Percentiles rank a stretch among this genome's conserved stretches.
Evolutionary conservation across 2,797 vertebrate species (phyloP).

Genomic region (Pseudochirops cupreus): DNA sequence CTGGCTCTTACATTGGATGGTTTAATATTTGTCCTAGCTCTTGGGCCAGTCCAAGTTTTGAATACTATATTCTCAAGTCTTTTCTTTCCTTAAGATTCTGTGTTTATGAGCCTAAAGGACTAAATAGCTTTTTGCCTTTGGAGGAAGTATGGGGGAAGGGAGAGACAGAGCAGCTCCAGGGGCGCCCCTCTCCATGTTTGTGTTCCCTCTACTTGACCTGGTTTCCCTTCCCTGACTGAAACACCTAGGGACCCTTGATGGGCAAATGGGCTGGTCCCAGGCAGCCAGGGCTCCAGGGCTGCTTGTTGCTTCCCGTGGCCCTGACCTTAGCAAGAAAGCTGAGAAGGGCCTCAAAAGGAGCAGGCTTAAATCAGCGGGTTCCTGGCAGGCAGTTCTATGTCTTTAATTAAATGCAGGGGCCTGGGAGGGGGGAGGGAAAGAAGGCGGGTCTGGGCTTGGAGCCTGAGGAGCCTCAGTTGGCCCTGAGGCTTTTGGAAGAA

Average conservation of each 20-base stretch:
- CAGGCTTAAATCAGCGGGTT: conserved; percentile 5
- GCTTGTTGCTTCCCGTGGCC: neutral
- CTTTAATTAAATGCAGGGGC: conserved; percentile 25
- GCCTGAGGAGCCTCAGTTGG: conserved; percentile 9
- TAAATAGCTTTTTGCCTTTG: neutral
- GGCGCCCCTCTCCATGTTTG: neutral
- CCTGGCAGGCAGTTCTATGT: neutral
- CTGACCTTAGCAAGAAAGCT: neutral
- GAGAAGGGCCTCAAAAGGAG: neutral
- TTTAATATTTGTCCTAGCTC: neutral
- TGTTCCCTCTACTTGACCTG: neutral
- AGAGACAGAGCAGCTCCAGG: neutral
- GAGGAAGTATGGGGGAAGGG: neutral
- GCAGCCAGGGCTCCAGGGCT: neutral
- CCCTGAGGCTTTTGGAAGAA: neutral
- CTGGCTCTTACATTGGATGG: neutral
- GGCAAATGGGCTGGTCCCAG: neutral
- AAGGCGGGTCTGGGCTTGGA: neutral
- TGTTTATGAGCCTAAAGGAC: neutral
- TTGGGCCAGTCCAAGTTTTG: neutral
- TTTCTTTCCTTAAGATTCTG: neutral
- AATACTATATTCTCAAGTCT: neutral
- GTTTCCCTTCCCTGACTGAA: neutral
- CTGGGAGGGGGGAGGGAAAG: neutral
- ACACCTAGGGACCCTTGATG: neutral